Conservation (phyloP, 2,797 vertebrate genomes). For the Peromyscus nudipes region DNA sequence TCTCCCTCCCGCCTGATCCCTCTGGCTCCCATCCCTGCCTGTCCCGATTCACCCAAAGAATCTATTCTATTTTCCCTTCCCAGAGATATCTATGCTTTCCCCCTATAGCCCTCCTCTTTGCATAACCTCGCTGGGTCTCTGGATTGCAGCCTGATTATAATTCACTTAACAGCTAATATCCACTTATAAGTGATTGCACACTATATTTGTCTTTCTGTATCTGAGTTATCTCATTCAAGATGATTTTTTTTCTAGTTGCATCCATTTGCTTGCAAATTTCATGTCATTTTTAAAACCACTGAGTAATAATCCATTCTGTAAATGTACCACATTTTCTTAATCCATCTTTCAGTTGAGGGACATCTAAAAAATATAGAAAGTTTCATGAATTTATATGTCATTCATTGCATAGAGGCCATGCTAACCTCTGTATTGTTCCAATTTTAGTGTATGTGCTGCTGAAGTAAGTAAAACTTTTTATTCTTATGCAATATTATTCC, state of each 20-base stretch:
- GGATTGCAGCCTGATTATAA: not conserved
- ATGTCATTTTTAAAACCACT: not conserved
- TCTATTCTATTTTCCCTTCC: not conserved
- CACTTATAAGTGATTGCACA: not conserved
- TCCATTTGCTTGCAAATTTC: not conserved
- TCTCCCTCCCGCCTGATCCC: too few relatives aligned
- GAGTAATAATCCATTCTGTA: not conserved
- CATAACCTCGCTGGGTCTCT: not conserved
- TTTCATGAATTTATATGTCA: not conserved
- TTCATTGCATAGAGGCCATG: not conserved
- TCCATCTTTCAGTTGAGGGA: not conserved
- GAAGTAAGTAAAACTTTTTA: not conserved
- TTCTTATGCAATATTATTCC: constrained; percentile 8
- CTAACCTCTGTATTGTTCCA: not conserved
- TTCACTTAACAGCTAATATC: not conserved
- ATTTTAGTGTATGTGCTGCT: not conserved
- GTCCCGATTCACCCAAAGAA: not conserved
- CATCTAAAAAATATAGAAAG: not conserved
- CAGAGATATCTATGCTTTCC: not conserved
- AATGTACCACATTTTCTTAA: not conserved
- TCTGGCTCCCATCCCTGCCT: not conserved
- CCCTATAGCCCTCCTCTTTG: not conserved
- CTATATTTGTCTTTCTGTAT: not conserved
- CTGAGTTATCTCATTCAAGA: not conserved
- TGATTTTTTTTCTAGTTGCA: not conserved